Conservation (phyloP, 2,113 vertebrate species). For the Mungos mungo region DNA sequence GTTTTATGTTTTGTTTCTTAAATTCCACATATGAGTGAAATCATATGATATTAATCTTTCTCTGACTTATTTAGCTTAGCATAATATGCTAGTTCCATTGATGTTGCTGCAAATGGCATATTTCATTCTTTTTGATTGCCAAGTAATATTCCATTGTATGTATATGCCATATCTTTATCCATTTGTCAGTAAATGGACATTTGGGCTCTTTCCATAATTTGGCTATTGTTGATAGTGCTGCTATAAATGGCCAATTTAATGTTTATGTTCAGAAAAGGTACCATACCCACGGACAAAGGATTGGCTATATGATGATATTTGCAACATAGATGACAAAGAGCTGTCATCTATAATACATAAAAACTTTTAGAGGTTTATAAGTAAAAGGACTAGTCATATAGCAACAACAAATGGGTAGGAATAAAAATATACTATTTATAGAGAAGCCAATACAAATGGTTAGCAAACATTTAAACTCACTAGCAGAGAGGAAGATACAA, state of each 20-base stretch:
- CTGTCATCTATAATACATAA: not conserved
- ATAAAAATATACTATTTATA: not conserved
- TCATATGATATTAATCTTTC: no score
- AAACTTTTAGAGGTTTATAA: not conserved
- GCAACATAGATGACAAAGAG: not conserved
- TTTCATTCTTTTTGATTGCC: no score
- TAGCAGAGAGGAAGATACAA: not conserved
- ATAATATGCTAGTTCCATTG: no score
- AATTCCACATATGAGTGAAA: no score
- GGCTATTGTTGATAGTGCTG: no score
- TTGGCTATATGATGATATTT: constrained; percentile 35
- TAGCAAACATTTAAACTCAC: not conserved
- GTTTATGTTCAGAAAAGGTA: constrained; percentile 7
- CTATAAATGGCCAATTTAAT: not conserved
- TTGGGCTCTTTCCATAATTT: no score
- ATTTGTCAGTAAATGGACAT: no score
- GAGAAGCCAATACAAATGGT: not conserved
- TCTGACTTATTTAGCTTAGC: no score
- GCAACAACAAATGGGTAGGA: not conserved
- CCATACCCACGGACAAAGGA: not conserved
- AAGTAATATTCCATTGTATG: no score
- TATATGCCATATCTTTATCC: no score
- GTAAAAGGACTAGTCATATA: not conserved
- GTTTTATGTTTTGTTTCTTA: no score
- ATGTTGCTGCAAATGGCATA: no score